Percentiles rank a stretch among this genome's conserved stretches.
Conservation (phyloP, 2,113 vertebrate genomes). For the Lynx canadensis region DNA sequence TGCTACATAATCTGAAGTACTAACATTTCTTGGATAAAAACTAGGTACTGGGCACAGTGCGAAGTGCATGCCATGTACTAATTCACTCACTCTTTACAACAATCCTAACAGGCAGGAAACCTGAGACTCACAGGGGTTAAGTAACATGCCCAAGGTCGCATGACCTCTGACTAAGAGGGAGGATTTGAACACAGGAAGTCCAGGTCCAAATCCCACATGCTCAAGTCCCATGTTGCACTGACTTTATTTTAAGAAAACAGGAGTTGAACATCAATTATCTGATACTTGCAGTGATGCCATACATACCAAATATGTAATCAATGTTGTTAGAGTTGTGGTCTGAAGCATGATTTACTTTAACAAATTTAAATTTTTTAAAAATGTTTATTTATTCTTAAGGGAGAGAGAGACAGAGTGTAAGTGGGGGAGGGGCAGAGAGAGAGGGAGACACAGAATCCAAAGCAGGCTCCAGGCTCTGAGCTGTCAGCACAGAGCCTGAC, state of each 20-base stretch:
- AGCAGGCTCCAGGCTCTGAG: no score
- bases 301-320: not conserved
- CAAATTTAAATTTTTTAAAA: not conserved
- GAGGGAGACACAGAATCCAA: no score
- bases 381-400: no score
- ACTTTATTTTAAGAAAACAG: not conserved
- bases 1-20: not conserved
- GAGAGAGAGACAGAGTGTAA: no score
- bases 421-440: no score
- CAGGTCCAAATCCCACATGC: not conserved
- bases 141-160: not conserved
- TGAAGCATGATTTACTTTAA: not conserved
- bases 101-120: not conserved
- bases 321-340: not conserved
- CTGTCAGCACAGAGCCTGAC: no score
- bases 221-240: not conserved
- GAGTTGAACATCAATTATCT: not conserved
- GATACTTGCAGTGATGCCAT: not conserved
- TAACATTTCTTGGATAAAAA: not conserved
- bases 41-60: not conserved
- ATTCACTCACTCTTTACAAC: not conserved
- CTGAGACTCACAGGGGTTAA: not conserved
- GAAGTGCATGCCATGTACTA: not conserved
- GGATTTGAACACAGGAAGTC: not conserved
- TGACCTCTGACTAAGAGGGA: not conserved